phyloP scores from a whole-genome alignment of 2,797 vertebrate genomes.

The Manis pentadactyla region DNA sequence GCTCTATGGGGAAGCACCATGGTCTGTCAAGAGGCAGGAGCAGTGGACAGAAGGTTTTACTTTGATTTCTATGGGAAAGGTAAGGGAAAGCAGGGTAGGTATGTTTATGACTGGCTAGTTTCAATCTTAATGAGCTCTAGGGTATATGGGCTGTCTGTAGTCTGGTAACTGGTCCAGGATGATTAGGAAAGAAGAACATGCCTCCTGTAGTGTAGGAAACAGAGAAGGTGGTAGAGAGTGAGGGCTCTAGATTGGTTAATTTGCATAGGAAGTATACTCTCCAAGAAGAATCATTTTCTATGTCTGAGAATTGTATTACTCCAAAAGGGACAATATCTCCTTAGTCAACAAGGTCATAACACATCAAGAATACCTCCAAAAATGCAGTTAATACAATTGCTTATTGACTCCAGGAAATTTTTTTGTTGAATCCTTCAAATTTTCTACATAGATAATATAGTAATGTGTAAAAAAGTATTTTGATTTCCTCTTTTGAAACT shows the following conservation, averaged over 20 bases:
- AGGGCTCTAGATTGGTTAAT: not conserved
- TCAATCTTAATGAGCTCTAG: not conserved
- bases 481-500: not conserved
- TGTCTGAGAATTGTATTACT: not conserved
- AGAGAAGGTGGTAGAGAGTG: not conserved
- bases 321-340: not conserved
- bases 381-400: not conserved
- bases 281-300: not conserved
- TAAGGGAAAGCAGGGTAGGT: not conserved
- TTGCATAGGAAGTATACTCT: not conserved
- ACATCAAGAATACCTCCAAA: not conserved
- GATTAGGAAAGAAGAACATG: not conserved
- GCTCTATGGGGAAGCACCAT: not conserved
- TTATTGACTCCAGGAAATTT: not conserved
- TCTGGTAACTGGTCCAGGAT: not conserved
- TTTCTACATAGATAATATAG: not conserved
- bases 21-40: not conserved
- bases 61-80: not conserved
- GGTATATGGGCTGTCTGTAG: too few relatives aligned
- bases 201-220: not conserved
- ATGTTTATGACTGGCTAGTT: not conserved
- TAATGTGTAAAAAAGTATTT: not conserved
- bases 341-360: not conserved
- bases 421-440: not conserved
- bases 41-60: not conserved